These are phyloP conservation scores for Cheilosia impressa DNA, from an alignment of 2,888 invertebrate genomes.

Conservation along the genomic window DNA sequence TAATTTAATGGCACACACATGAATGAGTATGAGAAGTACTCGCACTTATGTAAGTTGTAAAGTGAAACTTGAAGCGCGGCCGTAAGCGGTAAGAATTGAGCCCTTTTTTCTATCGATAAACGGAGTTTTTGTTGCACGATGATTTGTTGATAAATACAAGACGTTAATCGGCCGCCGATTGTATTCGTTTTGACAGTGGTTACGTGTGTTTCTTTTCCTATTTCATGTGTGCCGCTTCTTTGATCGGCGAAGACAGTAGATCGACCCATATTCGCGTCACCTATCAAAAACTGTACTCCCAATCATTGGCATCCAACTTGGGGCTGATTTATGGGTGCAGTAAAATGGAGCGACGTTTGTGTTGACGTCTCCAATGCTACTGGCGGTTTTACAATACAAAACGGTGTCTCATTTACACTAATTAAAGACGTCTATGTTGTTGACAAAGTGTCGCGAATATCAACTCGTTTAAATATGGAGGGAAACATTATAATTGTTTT, in stretches of 20 bases:
- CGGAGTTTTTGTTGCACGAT: background rate
- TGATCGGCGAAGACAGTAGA: too few species aligned
- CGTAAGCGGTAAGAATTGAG: background rate
- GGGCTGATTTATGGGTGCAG: too few species aligned
- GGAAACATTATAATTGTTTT: background rate
- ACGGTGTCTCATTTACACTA: too few species aligned
- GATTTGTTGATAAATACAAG: background rate
- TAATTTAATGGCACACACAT: background rate
- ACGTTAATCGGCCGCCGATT: background rate
- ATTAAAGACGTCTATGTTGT: background rate
- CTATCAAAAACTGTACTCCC: too few species aligned
- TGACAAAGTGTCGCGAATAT: background rate
- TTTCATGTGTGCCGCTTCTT: too few species aligned
- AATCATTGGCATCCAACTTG: too few species aligned
- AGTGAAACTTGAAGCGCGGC: background rate
- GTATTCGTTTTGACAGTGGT: background rate
- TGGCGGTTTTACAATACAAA: too few species aligned
- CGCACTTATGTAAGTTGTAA: constrained; percentile 5
- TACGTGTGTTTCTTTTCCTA: too few species aligned
- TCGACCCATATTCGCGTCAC: too few species aligned
- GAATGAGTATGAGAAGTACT: background rate
- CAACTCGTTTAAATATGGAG: background rate
- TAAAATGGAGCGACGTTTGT: too few species aligned
- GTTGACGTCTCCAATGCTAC: too few species aligned
- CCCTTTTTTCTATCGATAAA: background rate